Evolutionary conservation across 2,797 vertebrate species (phyloP).

Genomic region (Oreochromis grahami): DNA sequence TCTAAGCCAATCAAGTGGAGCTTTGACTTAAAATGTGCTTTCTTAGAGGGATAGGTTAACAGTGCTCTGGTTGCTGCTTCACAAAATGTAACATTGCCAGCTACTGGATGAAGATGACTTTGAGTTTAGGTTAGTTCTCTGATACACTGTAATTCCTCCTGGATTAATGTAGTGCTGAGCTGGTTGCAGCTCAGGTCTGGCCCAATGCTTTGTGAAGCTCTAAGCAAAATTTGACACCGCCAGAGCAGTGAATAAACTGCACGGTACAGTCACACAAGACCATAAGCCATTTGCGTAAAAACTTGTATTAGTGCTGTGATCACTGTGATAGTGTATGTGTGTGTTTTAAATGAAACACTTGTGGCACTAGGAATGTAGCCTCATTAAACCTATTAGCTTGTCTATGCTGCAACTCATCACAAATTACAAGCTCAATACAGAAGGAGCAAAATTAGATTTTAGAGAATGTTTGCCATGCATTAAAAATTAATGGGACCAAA

Average conservation of each 20-base stretch:
- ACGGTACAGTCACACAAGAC: not conserved
- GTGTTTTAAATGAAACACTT: not conserved
- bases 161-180: slow-evolving; percentile 2
- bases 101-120: not conserved
- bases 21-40: not conserved
- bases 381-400: slow-evolving; percentile 2
- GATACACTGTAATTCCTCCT: not conserved
- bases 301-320: not conserved
- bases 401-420: slow-evolving; percentile 6
- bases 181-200: not conserved
- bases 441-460: not conserved
- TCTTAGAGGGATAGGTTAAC: not conserved
- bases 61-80: not conserved
- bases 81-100: not conserved
- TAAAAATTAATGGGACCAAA: slow-evolving; percentile 19
- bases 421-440: slow-evolving; percentile 10
- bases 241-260: not conserved
- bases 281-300: not conserved
- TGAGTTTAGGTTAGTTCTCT: not conserved
- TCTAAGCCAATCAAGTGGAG: not conserved
- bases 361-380: not conserved
- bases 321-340: not conserved
- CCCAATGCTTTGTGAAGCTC: not conserved
- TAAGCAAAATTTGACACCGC: slow-evolving; percentile 13
- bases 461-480: not conserved